These are phyloP conservation scores for Pantherophis vulpinus DNA, from an alignment of 2,797 vertebrate species.

Conservation along the genomic window DNA sequence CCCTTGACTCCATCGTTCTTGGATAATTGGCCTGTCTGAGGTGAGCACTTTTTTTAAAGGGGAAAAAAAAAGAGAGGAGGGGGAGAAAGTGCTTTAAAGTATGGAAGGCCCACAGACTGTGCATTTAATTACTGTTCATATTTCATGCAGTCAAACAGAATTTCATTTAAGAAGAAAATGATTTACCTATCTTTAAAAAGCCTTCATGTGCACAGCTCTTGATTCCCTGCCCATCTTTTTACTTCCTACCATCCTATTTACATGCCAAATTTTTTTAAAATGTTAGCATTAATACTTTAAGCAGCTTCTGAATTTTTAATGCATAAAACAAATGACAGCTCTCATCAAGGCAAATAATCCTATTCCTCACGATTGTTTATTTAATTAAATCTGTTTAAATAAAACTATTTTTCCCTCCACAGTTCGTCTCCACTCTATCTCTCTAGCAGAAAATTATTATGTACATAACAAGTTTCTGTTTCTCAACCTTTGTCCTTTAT, in stretches of 20 bases:
- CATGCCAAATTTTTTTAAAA: slow-evolving; percentile 42
- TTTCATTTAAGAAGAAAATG: slow-evolving; percentile 78
- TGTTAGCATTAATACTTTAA: slow-evolving; percentile 63
- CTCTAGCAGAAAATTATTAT: slow-evolving; percentile 26
- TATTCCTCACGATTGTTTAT: slow-evolving; percentile 34
- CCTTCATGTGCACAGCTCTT: slow-evolving; percentile 29
- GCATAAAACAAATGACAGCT: slow-evolving; percentile 32
- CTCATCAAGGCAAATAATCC: background rate
- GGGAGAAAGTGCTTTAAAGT: slow-evolving; percentile 78
- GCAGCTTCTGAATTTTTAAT: slow-evolving; percentile 60
- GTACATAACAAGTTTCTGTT: slow-evolving; percentile 17
- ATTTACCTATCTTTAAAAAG: slow-evolving; percentile 70
- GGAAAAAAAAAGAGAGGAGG: no score
- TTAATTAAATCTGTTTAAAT: slow-evolving; percentile 59
- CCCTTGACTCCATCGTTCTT: slow-evolving; percentile 86
- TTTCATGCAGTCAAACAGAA: slow-evolving; percentile 80
- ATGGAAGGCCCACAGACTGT: slow-evolving; percentile 82
- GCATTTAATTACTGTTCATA: slow-evolving; percentile 85
- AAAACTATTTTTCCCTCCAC: slow-evolving; percentile 29
- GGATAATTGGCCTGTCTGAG: slow-evolving; percentile 87
- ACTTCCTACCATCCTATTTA: slow-evolving; percentile 44
- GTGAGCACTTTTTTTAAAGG: slow-evolving; percentile 72
- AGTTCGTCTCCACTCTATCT: slow-evolving; percentile 24
- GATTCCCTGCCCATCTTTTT: background rate
- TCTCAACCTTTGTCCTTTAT: background rate